These are phyloP conservation scores for Acronicta alni DNA, from an alignment of 2,888 invertebrate species.

Conservation along the genomic window DNA sequence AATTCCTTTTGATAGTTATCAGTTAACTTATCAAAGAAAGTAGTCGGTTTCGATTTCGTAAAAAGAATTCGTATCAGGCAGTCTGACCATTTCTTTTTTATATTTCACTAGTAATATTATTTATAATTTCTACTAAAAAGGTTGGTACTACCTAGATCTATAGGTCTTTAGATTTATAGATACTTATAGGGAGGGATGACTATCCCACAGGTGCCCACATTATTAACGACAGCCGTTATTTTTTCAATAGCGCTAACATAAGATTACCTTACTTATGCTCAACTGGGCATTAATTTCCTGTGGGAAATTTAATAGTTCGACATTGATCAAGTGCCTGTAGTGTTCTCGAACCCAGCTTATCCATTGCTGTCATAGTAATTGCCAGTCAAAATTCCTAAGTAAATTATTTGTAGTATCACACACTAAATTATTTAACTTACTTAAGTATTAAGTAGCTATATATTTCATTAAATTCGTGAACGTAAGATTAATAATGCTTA, in stretches of 20 bases:
- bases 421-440: too few relatives aligned
- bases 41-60: constrained; percentile 2
- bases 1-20: constrained; percentile 36
- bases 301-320: constrained; percentile 44
- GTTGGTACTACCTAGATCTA: too few relatives aligned
- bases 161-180: not conserved
- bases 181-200: not conserved
- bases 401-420: not conserved
- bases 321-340: constrained; percentile 22
- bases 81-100: too few relatives aligned
- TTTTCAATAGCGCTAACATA: constrained; percentile 14
- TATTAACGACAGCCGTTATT: constrained; percentile 2
- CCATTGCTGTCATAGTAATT: constrained; percentile 10
- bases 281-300: constrained; percentile 35
- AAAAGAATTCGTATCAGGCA: not conserved
- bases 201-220: too few relatives aligned
- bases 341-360: constrained; percentile 10
- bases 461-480: too few relatives aligned
- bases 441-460: too few relatives aligned
- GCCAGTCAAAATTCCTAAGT: constrained; percentile 3
- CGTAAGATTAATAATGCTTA: not conserved
- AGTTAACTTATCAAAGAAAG: constrained; percentile 21
- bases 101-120: too few relatives aligned
- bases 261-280: constrained; percentile 18
- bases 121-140: too few relatives aligned